These are phyloP conservation scores for Theocolax elegans DNA, from an alignment of 1,140 invertebrate genomes.

Conservation along the genomic window DNA sequence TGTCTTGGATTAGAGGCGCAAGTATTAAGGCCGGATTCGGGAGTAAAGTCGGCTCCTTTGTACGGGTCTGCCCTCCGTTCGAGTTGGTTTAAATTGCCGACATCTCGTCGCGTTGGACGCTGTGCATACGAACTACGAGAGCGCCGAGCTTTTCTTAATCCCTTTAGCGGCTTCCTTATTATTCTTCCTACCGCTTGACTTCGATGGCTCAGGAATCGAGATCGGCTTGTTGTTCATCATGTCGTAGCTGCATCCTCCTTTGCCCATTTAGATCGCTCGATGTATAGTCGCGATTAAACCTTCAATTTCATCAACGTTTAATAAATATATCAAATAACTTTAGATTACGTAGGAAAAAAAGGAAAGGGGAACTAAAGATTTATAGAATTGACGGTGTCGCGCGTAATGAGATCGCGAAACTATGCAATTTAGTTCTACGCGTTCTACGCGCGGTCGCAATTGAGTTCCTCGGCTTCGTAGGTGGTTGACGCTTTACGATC, in stretches of 20 bases:
- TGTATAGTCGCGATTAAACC: not conserved
- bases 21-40: constrained; percentile 11
- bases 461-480: not conserved
- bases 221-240: no score
- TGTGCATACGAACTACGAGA: constrained; percentile 44
- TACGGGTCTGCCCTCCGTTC: not conserved
- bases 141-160: constrained; percentile 13
- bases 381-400: no score
- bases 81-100: not conserved
- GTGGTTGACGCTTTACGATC: not conserved
- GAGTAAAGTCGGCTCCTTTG: constrained; percentile 23
- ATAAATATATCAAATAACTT: no score
- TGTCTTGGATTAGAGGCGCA: constrained; percentile 19
- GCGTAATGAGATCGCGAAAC: not conserved
- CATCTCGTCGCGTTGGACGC: constrained; percentile 50
- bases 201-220: no score
- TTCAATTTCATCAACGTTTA: no score
- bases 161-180: constrained; percentile 32
- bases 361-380: not conserved
- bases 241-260: no score
- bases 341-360: no score
- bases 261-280: no score
- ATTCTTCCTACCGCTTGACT: not conserved
- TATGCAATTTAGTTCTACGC: not conserved
- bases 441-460: not conserved